A percentile compares a stretch with the other conserved stretches of the same genome.
phyloP scores from a whole-genome alignment of 2,888 invertebrate species.

The Magallana nippona region DNA sequence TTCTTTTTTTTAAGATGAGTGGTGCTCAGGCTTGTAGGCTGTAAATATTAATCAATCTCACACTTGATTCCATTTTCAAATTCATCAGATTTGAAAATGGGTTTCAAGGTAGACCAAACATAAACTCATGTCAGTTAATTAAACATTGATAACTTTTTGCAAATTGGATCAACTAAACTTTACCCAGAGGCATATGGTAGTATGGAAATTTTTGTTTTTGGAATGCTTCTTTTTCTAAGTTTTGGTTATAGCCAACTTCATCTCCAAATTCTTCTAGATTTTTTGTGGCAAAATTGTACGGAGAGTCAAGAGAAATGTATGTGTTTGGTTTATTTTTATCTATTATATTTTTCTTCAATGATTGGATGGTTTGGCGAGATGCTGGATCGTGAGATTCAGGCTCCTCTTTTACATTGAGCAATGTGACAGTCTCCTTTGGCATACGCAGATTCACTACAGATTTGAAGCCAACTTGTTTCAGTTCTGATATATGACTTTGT shows the following conservation, averaged over 20 bases:
- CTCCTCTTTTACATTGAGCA: conserved; percentile 68
- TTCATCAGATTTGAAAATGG: too few species aligned
- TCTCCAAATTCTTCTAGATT: conserved; percentile 74
- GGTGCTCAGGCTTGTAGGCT: too few species aligned
- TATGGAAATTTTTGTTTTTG: conserved; percentile 63
- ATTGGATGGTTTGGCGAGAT: conserved; percentile 62
- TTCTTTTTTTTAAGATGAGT: too few species aligned
- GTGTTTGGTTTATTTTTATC: conserved; percentile 58
- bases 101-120: too few species aligned
- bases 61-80: too few species aligned
- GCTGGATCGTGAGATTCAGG: conserved; percentile 64
- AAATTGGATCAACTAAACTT: conserved; percentile 37
- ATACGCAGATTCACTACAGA: conserved; percentile 68
- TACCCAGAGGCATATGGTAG: conserved; percentile 69
- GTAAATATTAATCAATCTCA: not conserved
- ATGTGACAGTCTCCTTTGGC: conserved; percentile 69
- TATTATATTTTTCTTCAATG: conserved; percentile 61
- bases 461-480: conserved; percentile 66
- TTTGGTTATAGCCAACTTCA: conserved; percentile 72
- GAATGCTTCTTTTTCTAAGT: conserved; percentile 61
- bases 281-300: conserved; percentile 67
- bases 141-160: not conserved
- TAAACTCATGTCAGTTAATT: not conserved
- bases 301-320: conserved; percentile 62
- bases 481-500: conserved; percentile 61